A percentile compares a stretch with the other conserved stretches of the same genome.
These are phyloP conservation scores for Pollachius pollachius DNA, from an alignment of 2,113 vertebrate species.

Conservation along the genomic window DNA sequence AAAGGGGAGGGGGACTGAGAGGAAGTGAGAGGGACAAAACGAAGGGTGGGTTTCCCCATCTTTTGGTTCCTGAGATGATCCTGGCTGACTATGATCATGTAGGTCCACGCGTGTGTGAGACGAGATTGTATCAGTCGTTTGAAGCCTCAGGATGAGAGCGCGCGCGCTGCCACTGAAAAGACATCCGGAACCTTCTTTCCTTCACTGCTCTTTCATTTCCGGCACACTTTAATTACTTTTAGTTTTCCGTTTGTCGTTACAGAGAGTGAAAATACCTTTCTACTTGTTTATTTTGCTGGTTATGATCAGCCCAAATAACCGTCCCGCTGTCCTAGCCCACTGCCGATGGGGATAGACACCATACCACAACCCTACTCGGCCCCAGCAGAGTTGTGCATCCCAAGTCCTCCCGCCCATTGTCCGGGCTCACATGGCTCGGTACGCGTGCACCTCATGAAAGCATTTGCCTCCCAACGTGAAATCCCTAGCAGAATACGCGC, in stretches of 20 bases:
- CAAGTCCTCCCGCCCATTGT: constrained; percentile 43
- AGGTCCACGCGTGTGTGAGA: constrained; percentile 29
- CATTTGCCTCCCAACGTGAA: constrained; percentile 13
- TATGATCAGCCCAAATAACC: constrained; percentile 38
- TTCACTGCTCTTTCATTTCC: too few relatives aligned
- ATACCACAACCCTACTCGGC: constrained; percentile 15
- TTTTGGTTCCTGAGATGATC: constrained; percentile 31
- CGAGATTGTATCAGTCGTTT: constrained; percentile 12
- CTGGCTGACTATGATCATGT: constrained; percentile 44
- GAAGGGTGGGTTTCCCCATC: constrained; percentile 49
- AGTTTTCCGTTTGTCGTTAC: not conserved
- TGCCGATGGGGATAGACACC: not conserved
- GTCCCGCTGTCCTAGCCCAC: not conserved
- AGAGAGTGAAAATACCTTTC: constrained; percentile 2
- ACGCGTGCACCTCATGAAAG: constrained; percentile 31
- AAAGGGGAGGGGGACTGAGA: constrained; percentile 20
- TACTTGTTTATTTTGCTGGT: not conserved
- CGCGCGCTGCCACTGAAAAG: too few relatives aligned
- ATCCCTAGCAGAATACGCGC: constrained; percentile 34
- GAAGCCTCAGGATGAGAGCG: not conserved
- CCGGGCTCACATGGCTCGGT: constrained; percentile 27
- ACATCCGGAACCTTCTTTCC: too few relatives aligned
- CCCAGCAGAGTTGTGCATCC: constrained; percentile 39
- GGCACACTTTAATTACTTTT: not conserved
- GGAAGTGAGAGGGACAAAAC: constrained; percentile 5